Evolutionary conservation across 2,797 vertebrate genomes (phyloP).

Genomic region (Jordanella pulchra): DNA sequence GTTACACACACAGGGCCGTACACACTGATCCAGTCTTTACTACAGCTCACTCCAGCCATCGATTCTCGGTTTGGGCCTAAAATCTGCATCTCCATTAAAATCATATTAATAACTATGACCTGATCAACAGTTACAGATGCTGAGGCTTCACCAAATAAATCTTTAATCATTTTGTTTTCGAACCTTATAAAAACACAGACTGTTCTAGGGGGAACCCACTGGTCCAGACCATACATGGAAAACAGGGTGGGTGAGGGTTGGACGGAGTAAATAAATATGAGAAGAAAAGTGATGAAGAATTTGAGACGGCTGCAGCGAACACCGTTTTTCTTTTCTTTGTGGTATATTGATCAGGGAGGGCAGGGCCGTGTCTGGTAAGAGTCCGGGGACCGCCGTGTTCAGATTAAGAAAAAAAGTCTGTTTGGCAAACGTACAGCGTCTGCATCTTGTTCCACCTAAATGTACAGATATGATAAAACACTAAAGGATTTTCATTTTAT

Average conservation of each 20-base stretch:
- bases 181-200: neutral
- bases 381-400: slow-evolving; percentile 37
- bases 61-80: slow-evolving; percentile 77
- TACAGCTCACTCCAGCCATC: slow-evolving; percentile 56
- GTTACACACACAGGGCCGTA: slow-evolving; percentile 67
- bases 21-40: slow-evolving; percentile 32
- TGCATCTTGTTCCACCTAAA: slow-evolving; percentile 63
- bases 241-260: slow-evolving; percentile 43
- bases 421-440: slow-evolving; percentile 39
- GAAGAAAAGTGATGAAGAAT: slow-evolving; percentile 57
- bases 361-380: slow-evolving; percentile 44
- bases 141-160: neutral
- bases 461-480: slow-evolving; percentile 56
- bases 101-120: neutral
- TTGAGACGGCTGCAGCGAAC: slow-evolving; percentile 69
- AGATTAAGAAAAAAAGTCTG: slow-evolving; percentile 66
- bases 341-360: slow-evolving; percentile 64
- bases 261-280: slow-evolving; percentile 38
- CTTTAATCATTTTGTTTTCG: neutral
- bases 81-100: slow-evolving; percentile 40
- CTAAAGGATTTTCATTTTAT: neutral
- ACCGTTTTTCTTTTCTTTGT: slow-evolving; percentile 63
- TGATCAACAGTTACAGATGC: neutral
- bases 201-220: slow-evolving; percentile 26
- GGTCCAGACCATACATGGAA: slow-evolving; percentile 55